Evolutionary conservation across 1,140 invertebrate species (phyloP).

Genomic region (Oncopodura yosiiana): DNA sequence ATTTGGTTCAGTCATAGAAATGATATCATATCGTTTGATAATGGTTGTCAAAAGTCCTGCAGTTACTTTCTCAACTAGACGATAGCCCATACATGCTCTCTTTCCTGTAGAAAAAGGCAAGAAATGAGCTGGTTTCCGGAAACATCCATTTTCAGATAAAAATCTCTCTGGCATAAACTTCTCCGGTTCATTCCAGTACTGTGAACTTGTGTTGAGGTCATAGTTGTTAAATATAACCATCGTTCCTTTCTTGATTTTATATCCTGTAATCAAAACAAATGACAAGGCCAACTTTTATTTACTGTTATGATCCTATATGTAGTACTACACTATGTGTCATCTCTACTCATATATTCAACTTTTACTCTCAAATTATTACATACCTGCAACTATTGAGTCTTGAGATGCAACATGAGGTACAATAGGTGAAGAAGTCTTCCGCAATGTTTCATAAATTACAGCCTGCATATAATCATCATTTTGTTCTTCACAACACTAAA

Average conservation of each 20-base stretch:
- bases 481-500: slow-evolving; percentile 30
- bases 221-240: slow-evolving; percentile 82
- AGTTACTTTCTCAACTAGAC: slow-evolving; percentile 50
- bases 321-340: too few species aligned
- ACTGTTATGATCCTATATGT: too few species aligned
- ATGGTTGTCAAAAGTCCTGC: slow-evolving; percentile 15
- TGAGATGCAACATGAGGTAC: slow-evolving; percentile 79
- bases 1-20: slow-evolving; percentile 1
- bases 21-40: slow-evolving; percentile 21
- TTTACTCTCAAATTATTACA: slow-evolving; percentile 18
- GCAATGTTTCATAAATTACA: slow-evolving; percentile 65
- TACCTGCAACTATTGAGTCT: slow-evolving; percentile 58
- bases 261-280: slow-evolving; percentile 47
- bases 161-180: slow-evolving; percentile 65
- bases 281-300: too few species aligned
- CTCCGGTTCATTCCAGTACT: slow-evolving; percentile 62
- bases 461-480: slow-evolving; percentile 70
- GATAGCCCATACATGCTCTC: slow-evolving; percentile 79
- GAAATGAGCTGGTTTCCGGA: slow-evolving; percentile 52
- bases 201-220: slow-evolving; percentile 64
- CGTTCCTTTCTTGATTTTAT: slow-evolving; percentile 64
- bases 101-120: slow-evolving; percentile 80
- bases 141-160: slow-evolving; percentile 39
- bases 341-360: too few species aligned
- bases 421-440: slow-evolving; percentile 74